Conservation (phyloP, 2,113 vertebrate species). For the Takifugu flavidus region DNA sequence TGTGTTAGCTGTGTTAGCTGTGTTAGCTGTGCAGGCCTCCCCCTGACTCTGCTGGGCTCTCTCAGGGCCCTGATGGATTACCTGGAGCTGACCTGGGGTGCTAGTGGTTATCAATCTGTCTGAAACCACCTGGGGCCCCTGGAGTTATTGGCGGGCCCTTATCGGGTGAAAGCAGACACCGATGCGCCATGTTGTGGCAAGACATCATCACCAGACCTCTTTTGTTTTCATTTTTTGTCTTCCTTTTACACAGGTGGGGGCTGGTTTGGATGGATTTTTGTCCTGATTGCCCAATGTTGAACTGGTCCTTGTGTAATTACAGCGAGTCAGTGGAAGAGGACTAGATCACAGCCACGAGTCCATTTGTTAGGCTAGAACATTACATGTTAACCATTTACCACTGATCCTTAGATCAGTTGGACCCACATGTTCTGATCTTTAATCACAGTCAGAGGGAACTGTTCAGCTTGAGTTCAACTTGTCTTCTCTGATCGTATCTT, state of each 20-base stretch:
- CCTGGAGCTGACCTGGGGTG: constrained; percentile 84
- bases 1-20: not conserved
- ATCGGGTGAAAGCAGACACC: constrained; percentile 85
- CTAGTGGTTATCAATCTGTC: constrained; percentile 91
- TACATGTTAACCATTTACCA: not conserved
- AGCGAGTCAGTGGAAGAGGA: too few species aligned
- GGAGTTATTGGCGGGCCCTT: constrained; percentile 84
- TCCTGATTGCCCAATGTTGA: too few species aligned
- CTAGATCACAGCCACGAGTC: too few species aligned
- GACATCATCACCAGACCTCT: constrained; percentile 69
- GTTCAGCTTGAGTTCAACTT: too few species aligned
- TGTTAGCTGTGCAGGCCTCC: too few species aligned
- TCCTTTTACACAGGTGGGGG: constrained; percentile 24
- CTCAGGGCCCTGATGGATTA: constrained; percentile 87
- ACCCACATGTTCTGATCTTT: too few species aligned
- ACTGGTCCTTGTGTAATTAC: too few species aligned
- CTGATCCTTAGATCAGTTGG: too few species aligned
- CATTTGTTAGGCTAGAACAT: not conserved
- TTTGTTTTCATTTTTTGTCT: constrained; percentile 77
- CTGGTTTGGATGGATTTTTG: not conserved
- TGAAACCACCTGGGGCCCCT: constrained; percentile 89
- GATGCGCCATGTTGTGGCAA: constrained; percentile 70
- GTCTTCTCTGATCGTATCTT: too few species aligned
- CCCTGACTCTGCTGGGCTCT: constrained; percentile 78
- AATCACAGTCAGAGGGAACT: too few species aligned